These are phyloP conservation scores for Musca domestica DNA, from an alignment of 1,140 invertebrate species.

Conservation along the genomic window DNA sequence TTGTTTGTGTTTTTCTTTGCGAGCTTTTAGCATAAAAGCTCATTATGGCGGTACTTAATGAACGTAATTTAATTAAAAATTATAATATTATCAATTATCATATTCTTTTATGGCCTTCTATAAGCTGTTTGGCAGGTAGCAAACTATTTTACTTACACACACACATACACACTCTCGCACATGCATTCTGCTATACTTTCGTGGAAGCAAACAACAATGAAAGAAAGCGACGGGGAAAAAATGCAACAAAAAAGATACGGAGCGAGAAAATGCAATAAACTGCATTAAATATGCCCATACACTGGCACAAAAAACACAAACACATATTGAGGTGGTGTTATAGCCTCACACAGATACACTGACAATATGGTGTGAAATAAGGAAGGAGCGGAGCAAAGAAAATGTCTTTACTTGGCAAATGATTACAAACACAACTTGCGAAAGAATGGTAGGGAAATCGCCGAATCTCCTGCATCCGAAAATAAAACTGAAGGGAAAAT, in stretches of 20 bases:
- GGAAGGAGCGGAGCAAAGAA: not conserved
- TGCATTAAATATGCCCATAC: not conserved
- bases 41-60: not conserved
- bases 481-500: too few species aligned
- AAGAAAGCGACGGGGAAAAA: too few species aligned
- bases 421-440: not conserved
- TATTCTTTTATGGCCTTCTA: not conserved
- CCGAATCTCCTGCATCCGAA: too few species aligned
- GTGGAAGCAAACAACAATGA: not conserved
- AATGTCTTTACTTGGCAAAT: not conserved
- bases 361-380: not conserved
- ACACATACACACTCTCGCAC: not conserved
- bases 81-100: conserved; percentile 20
- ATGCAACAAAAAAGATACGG: too few species aligned
- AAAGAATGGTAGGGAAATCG: not conserved
- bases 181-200: too few species aligned
- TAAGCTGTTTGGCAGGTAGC: too few species aligned
- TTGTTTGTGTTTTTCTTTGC: not conserved
- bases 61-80: conserved; percentile 21
- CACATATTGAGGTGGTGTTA: too few species aligned
- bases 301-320: not conserved
- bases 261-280: too few species aligned
- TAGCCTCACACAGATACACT: too few species aligned
- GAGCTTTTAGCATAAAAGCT: not conserved
- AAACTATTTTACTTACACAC: not conserved